These are phyloP conservation scores for Riparia riparia DNA, from an alignment of 2,113 vertebrate species.

Conservation along the genomic window DNA sequence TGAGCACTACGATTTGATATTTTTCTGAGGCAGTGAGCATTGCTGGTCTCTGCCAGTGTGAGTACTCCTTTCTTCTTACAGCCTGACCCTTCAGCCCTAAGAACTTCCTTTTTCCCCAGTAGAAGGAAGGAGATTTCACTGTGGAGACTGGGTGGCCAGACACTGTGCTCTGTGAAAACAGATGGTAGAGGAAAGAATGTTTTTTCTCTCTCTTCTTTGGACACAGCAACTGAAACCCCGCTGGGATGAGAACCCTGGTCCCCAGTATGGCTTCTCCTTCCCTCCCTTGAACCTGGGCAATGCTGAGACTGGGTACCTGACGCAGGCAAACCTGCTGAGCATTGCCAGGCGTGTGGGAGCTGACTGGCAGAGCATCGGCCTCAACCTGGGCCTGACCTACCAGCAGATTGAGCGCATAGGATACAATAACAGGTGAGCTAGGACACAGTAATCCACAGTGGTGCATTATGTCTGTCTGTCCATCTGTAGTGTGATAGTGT, in stretches of 20 bases:
- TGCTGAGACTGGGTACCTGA: constrained; percentile 92
- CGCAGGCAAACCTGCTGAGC: constrained; percentile 89
- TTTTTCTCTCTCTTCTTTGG: not conserved
- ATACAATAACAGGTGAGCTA: constrained; percentile 82
- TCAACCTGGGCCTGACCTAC: constrained; percentile 88
- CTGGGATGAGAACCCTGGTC: not conserved
- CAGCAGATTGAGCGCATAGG: constrained; percentile 85
- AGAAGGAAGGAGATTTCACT: not conserved
- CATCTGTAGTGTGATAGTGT: not conserved
- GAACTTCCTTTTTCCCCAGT: not conserved
- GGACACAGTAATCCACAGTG: not conserved
- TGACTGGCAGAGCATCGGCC: constrained; percentile 89
- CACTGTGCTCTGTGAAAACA: not conserved
- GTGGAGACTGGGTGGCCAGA: not conserved
- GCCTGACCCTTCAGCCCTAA: not conserved
- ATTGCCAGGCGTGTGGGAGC: constrained; percentile 88
- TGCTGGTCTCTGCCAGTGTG: not conserved
- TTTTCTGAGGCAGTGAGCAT: not conserved
- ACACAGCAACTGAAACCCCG: constrained; percentile 68
- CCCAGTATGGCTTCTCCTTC: constrained; percentile 35
- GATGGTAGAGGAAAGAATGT: not conserved
- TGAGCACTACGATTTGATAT: not conserved
- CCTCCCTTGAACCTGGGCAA: constrained; percentile 91
- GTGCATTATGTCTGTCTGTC: not conserved
- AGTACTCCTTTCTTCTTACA: not conserved